A percentile compares a stretch with the other conserved stretches of the same genome.
Evolutionary conservation across 2,888 invertebrate genomes (phyloP).

Genomic region (Eupithecia vulgata): DNA sequence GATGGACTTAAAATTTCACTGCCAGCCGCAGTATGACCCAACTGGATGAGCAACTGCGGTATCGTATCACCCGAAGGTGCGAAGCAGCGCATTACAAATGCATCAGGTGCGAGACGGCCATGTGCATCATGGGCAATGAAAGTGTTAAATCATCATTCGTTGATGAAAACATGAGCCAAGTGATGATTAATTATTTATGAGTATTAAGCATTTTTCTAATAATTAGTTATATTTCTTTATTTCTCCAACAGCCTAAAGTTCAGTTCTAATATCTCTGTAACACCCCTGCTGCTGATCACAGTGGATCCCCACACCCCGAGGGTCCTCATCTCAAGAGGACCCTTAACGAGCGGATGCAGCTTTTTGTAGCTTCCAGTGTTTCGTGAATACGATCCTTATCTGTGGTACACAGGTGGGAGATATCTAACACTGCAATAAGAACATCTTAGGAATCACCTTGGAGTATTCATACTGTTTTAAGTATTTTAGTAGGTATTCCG

Average conservation of each 20-base stretch:
- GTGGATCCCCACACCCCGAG: conserved; percentile 50
- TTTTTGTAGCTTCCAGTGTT: conserved; percentile 49
- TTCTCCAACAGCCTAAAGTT: background rate
- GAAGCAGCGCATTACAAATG: too few species aligned
- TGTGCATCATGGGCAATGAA: too few species aligned
- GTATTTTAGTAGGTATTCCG: background rate
- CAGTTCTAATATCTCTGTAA: background rate
- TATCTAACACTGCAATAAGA: background rate
- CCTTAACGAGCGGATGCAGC: conserved; percentile 55
- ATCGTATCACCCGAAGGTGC: too few species aligned
- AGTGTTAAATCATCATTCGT: too few species aligned
- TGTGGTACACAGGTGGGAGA: conserved; percentile 35
- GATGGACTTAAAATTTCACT: too few species aligned
- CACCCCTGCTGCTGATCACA: conserved; percentile 6
- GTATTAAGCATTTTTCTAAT: too few species aligned
- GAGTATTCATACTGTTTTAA: background rate
- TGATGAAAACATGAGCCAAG: too few species aligned
- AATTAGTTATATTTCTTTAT: too few species aligned
- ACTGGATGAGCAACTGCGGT: too few species aligned
- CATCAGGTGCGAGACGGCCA: too few species aligned
- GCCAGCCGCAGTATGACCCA: too few species aligned
- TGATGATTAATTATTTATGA: too few species aligned
- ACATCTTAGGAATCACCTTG: background rate
- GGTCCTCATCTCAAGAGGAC: conserved; percentile 56
- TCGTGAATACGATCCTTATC: conserved; percentile 36